Evolutionary conservation across 2,888 invertebrate genomes (phyloP).

Genomic region (Thyatira batis): DNA sequence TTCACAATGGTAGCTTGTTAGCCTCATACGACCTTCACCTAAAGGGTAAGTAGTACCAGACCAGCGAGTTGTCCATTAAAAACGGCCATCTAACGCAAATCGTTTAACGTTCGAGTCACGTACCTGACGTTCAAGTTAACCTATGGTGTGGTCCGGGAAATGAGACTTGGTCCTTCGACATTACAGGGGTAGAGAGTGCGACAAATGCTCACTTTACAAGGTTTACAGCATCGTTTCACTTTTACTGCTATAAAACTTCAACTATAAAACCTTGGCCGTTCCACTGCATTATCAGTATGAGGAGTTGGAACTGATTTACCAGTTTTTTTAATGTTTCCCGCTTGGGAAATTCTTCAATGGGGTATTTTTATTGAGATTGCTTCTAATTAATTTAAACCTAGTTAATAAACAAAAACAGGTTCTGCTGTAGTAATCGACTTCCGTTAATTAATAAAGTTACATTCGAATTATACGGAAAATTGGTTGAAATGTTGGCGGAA

Average conservation of each 20-base stretch:
- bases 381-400: too few relatives aligned
- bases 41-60: neutral
- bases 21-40: neutral
- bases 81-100: neutral
- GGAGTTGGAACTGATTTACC: slow-evolving; percentile 27
- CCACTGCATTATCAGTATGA: slow-evolving; percentile 49
- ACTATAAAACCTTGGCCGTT: slow-evolving; percentile 56
- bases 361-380: too few relatives aligned
- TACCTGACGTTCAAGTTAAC: neutral
- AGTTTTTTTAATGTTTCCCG: too few relatives aligned
- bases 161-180: slow-evolving; percentile 25
- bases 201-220: slow-evolving; percentile 46
- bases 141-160: neutral
- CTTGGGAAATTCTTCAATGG: too few relatives aligned
- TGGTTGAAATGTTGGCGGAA: too few relatives aligned
- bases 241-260: slow-evolving; percentile 63
- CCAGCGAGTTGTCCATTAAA: neutral
- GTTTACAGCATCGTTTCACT: slow-evolving; percentile 66
- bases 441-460: too few relatives aligned
- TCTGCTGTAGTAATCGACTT: too few relatives aligned
- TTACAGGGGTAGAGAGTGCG: slow-evolving; percentile 47
- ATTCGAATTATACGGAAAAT: too few relatives aligned
- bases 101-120: neutral
- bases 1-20: neutral
- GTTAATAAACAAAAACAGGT: too few relatives aligned